phyloP scores from a whole-genome alignment of 2,888 invertebrate genomes.

The Smittia aterrima region DNA sequence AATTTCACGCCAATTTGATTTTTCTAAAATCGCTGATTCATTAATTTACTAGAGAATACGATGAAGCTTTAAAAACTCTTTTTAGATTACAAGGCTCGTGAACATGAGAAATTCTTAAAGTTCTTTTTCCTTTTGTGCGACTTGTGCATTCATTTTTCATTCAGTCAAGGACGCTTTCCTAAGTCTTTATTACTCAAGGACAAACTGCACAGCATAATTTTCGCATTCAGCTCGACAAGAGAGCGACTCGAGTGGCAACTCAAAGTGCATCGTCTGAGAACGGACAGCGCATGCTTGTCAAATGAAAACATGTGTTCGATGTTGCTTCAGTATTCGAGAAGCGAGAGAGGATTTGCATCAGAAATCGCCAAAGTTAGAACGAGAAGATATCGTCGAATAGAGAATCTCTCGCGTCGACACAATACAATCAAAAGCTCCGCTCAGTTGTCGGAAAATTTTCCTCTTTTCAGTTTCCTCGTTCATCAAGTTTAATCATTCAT shows the following conservation, averaged over 20 bases:
- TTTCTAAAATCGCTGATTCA: too few relatives aligned
- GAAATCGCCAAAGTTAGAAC: background rate
- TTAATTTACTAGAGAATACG: too few relatives aligned
- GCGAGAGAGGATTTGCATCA: background rate
- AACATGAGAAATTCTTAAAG: too few relatives aligned
- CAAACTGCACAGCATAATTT: background rate
- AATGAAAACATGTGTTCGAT: background rate
- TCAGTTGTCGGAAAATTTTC: slow-evolving; percentile 1
- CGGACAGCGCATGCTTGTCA: background rate
- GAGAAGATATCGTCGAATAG: background rate
- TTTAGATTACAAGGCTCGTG: too few relatives aligned
- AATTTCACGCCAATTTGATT: too few relatives aligned
- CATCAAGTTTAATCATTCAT: slow-evolving; percentile 20
- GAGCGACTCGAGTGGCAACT: background rate
- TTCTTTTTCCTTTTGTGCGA: background rate
- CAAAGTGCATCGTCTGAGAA: background rate
- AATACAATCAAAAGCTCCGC: background rate
- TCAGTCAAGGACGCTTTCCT: background rate
- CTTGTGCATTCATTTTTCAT: background rate
- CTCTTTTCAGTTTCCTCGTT: background rate
- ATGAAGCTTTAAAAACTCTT: too few relatives aligned
- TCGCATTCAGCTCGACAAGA: background rate
- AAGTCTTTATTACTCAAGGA: background rate
- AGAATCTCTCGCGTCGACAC: background rate
- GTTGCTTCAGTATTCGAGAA: background rate